Percentiles rank a stretch among this genome's conserved stretches.
These are phyloP conservation scores for Eublepharis macularius DNA, from an alignment of 2,113 vertebrate genomes.

Conservation along the genomic window DNA sequence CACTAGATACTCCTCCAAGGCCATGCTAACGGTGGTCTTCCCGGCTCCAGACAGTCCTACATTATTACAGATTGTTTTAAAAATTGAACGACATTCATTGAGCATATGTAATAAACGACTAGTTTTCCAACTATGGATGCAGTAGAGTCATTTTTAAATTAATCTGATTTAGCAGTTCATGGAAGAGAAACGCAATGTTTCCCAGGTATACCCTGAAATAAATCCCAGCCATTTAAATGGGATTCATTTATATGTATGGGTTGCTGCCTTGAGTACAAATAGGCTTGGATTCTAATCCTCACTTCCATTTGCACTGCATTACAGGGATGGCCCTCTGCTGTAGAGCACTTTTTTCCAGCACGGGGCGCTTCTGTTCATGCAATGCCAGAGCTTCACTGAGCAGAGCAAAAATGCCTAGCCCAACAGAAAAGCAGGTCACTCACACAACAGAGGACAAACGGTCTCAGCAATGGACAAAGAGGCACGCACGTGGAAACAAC, in stretches of 20 bases:
- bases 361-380: too few relatives aligned
- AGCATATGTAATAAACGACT: rapidly evolving
- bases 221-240: not conserved
- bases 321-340: too few relatives aligned
- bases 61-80: constrained; percentile 1
- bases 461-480: too few relatives aligned
- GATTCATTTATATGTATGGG: not conserved
- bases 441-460: too few relatives aligned
- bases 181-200: not conserved
- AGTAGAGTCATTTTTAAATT: not conserved
- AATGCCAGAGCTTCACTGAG: too few relatives aligned
- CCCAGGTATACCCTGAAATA: not conserved
- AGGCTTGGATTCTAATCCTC: too few relatives aligned
- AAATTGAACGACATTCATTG: not conserved
- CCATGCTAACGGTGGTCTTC: constrained; percentile 98
- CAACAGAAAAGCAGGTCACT: too few relatives aligned
- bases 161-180: not conserved
- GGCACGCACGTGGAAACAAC: too few relatives aligned
- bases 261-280: not conserved
- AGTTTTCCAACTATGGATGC: not conserved
- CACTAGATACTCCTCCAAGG: constrained; percentile 95
- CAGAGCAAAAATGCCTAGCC: too few relatives aligned
- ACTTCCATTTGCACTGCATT: too few relatives aligned
- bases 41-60: constrained; percentile 93
- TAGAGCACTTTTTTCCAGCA: too few relatives aligned